These are phyloP conservation scores for Mesaphorura yosii DNA, from an alignment of 1,140 invertebrate species.

Conservation along the genomic window DNA sequence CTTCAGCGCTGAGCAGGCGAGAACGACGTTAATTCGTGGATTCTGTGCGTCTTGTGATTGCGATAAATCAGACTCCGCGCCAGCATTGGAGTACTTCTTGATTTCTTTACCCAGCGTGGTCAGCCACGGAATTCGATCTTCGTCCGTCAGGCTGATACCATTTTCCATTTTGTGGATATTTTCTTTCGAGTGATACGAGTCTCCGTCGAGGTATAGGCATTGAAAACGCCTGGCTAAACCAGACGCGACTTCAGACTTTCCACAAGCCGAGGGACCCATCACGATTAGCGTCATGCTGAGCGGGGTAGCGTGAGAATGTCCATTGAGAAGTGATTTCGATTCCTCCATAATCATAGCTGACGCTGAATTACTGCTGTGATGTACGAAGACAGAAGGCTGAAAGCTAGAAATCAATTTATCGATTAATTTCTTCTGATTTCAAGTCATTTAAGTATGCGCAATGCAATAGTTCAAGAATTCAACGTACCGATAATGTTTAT, in stretches of 20 bases:
- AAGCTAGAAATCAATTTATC: no score
- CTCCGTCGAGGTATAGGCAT: conserved; percentile 11
- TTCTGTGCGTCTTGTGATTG: neutral
- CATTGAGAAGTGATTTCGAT: no score
- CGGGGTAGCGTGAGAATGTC: no score
- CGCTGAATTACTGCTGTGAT: no score
- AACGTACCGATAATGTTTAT: no score
- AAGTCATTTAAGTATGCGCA: no score
- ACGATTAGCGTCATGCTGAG: neutral
- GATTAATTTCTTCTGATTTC: no score
- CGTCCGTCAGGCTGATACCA: conserved; percentile 19
- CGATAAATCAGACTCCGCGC: neutral
- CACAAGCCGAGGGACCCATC: conserved; percentile 14
- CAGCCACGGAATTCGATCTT: conserved; percentile 18
- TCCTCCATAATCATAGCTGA: no score
- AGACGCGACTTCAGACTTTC: conserved; percentile 18
- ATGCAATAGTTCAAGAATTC: no score
- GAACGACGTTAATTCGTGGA: neutral
- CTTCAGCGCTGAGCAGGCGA: conserved; percentile 16
- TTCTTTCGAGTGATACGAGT: conserved; percentile 9
- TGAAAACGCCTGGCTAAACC: conserved; percentile 4
- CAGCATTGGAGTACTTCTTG: neutral
- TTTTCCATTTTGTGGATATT: conserved; percentile 21
- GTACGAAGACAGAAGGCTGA: no score
- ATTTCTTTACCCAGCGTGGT: conserved; percentile 4